Conservation (phyloP, 2,797 vertebrate species). For the Xerus rutilus region DNA sequence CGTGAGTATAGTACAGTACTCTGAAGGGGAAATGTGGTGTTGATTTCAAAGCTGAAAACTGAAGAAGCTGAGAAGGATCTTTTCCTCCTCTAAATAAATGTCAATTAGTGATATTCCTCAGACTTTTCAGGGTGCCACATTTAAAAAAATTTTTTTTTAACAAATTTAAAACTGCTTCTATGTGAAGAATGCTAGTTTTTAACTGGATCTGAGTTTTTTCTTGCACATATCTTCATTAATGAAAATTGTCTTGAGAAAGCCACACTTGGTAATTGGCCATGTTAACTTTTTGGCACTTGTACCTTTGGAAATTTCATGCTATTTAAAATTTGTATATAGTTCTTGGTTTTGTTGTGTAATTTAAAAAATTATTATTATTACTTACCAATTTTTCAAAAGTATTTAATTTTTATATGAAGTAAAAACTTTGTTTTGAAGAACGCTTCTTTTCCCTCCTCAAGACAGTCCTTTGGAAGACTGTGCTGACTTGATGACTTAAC, state of each 20-base stretch:
- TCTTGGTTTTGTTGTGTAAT: constrained; percentile 38
- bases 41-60: constrained; percentile 2
- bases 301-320: not conserved
- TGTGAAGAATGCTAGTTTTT: not conserved
- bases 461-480: constrained; percentile 49
- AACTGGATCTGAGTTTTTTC: constrained; percentile 16
- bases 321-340: constrained; percentile 56
- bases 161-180: constrained; percentile 23
- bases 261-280: not conserved
- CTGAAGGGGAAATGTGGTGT: not conserved
- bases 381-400: constrained; percentile 56
- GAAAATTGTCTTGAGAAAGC: not conserved
- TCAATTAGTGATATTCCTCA: not conserved
- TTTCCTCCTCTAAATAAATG: constrained; percentile 43
- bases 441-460: constrained; percentile 43
- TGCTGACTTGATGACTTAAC: constrained; percentile 67
- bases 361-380: constrained; percentile 50
- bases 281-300: constrained; percentile 52
- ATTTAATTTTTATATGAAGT: constrained; percentile 66
- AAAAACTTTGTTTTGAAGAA: constrained; percentile 68
- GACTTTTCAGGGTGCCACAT: not conserved
- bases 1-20: not conserved
- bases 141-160: not conserved
- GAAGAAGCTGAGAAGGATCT: not conserved
- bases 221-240: constrained; percentile 1